A percentile compares a stretch with the other conserved stretches of the same genome.
Conservation (phyloP, 2,888 invertebrate genomes). For the Carabus problematicus region DNA sequence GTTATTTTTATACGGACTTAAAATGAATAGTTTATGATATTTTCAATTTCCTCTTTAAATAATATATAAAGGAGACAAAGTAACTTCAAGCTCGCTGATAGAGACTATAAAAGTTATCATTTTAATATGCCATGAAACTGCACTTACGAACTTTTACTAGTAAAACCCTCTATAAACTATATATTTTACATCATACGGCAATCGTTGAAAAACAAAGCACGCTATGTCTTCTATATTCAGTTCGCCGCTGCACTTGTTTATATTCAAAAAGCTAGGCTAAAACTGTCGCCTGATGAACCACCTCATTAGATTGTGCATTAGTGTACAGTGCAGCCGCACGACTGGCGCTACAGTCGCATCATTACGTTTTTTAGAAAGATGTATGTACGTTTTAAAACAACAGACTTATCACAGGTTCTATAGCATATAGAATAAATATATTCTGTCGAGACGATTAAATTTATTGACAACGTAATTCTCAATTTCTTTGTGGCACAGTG, state of each 20-base stretch:
- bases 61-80: conserved; percentile 27
- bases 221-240: too few species aligned
- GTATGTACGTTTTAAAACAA: background rate
- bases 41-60: conserved; percentile 22
- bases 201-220: background rate
- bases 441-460: too few species aligned
- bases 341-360: conserved; percentile 22
- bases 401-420: too few species aligned
- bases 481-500: too few species aligned
- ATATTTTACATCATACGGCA: conserved; percentile 20
- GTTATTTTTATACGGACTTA: too few species aligned
- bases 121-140: conserved; percentile 31
- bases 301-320: conserved; percentile 35
- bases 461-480: too few species aligned
- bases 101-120: conserved; percentile 39
- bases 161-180: conserved; percentile 31
- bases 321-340: conserved; percentile 22
- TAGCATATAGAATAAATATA: too few species aligned
- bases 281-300: conserved; percentile 28
- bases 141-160: conserved; percentile 28
- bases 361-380: background rate
- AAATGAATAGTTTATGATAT: background rate
- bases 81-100: conserved; percentile 16
- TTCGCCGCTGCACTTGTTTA: background rate
- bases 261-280: conserved; percentile 2